A percentile compares a stretch with the other conserved stretches of the same genome.
Evolutionary conservation across 1,140 invertebrate genomes (phyloP).

Genomic region (Plodia interpunctella): DNA sequence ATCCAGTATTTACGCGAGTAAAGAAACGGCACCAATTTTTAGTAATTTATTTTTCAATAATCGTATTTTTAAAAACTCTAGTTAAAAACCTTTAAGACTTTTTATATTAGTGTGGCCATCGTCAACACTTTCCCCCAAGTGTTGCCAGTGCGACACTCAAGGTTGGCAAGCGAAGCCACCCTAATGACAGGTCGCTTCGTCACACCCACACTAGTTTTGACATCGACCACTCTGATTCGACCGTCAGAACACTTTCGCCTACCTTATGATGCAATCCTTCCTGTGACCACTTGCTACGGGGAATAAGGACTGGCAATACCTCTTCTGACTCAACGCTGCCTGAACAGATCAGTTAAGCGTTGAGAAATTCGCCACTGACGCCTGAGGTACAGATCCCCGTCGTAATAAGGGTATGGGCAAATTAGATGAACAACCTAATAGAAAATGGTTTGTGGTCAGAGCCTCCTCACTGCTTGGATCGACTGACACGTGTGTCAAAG

Average conservation of each 20-base stretch:
- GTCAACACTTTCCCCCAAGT: too few species aligned
- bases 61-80: too few species aligned
- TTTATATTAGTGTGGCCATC: too few species aligned
- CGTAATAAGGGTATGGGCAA: background rate
- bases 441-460: constrained; percentile 5
- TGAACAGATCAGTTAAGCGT: background rate
- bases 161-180: too few species aligned
- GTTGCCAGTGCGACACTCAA: too few species aligned
- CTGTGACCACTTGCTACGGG: background rate
- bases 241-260: constrained; percentile 6
- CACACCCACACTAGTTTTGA: too few species aligned
- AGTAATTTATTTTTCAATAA: too few species aligned
- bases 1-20: too few species aligned
- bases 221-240: too few species aligned
- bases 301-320: constrained; percentile 2
- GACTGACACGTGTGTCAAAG: constrained; percentile 10
- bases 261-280: background rate
- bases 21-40: too few species aligned
- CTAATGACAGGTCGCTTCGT: too few species aligned
- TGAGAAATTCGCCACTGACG: background rate
- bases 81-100: too few species aligned
- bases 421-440: background rate
- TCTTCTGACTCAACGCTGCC: constrained; percentile 8
- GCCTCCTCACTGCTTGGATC: background rate
- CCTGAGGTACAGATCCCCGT: background rate